Percentiles rank a stretch among this genome's conserved stretches.
phyloP scores from a whole-genome alignment of 2,888 invertebrate genomes.

The Leucoptera coffeella region DNA sequence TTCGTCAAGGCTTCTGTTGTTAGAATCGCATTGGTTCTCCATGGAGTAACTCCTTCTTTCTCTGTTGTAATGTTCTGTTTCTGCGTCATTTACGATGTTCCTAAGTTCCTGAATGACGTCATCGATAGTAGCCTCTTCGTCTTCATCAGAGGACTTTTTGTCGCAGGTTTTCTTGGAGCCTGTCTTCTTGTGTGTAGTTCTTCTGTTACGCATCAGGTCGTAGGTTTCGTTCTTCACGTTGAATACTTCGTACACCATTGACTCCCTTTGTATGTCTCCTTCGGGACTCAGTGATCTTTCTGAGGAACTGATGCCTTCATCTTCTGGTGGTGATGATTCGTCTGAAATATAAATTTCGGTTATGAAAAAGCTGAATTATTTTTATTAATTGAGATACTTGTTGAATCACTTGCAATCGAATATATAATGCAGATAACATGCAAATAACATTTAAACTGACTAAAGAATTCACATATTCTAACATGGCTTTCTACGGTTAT shows the following conservation, averaged over 20 bases:
- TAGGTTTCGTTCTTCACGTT: conserved; percentile 53
- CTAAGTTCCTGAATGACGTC: conserved; percentile 81
- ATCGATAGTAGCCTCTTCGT: conserved; percentile 78
- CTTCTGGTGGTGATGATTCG: conserved; percentile 73
- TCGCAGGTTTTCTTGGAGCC: conserved; percentile 20
- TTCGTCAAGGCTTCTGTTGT: conserved; percentile 7
- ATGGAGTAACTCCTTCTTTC: conserved; percentile 24
- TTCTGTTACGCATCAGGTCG: conserved; percentile 37
- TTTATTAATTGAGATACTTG: too few relatives aligned
- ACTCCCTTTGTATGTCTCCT: conserved; percentile 54
- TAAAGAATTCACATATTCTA: too few relatives aligned
- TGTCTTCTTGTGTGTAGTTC: conserved; percentile 29
- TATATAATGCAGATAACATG: too few relatives aligned
- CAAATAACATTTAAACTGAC: too few relatives aligned
- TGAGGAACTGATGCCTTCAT: conserved; percentile 84
- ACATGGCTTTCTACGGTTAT: too few relatives aligned
- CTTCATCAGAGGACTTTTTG: conserved; percentile 50
- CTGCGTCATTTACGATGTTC: conserved; percentile 80
- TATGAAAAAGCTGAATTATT: conserved; percentile 1
- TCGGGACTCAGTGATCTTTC: conserved; percentile 74
- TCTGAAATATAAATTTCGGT: conserved; percentile 22
- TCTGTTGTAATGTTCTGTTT: conserved; percentile 58
- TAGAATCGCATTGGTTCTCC: conserved; percentile 16
- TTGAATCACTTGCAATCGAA: too few relatives aligned
- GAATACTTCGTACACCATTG: conserved; percentile 57